These are phyloP conservation scores for Glaucomys volans DNA, from an alignment of 2,113 vertebrate genomes.

Conservation along the genomic window DNA sequence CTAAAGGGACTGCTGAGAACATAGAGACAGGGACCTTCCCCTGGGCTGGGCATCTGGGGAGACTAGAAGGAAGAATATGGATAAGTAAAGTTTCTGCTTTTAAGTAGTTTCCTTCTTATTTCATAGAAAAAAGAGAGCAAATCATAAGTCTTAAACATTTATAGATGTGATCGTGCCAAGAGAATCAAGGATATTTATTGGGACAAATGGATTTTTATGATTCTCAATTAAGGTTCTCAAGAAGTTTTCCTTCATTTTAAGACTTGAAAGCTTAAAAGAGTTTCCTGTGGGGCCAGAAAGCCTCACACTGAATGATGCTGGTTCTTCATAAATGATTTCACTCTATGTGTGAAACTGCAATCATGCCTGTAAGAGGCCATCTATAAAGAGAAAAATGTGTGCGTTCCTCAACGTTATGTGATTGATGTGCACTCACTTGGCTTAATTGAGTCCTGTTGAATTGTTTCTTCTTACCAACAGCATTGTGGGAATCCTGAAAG, in stretches of 20 bases:
- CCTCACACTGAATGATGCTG: background rate
- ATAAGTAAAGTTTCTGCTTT: background rate
- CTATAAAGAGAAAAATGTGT: background rate
- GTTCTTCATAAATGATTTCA: constrained; percentile 34
- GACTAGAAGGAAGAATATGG: background rate
- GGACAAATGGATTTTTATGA: constrained; percentile 15
- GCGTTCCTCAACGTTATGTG: background rate
- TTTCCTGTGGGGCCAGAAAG: constrained; percentile 29
- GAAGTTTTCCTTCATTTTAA: constrained; percentile 49
- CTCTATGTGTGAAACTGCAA: background rate
- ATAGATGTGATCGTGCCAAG: background rate
- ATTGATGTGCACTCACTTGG: background rate
- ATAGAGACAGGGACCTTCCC: background rate
- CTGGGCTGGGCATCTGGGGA: background rate
- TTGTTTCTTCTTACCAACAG: background rate
- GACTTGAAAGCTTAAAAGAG: constrained; percentile 54
- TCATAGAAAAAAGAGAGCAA: background rate
- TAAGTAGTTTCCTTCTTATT: constrained; percentile 41
- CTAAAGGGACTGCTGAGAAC: background rate
- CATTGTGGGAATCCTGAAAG: background rate
- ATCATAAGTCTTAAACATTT: constrained; percentile 50
- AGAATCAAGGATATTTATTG: constrained; percentile 33
- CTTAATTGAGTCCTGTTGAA: background rate
- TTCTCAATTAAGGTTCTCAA: constrained; percentile 23
- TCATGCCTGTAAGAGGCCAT: constrained; percentile 18